These are phyloP conservation scores for Gymnoscelis rufifasciata DNA, from an alignment of 2,888 invertebrate species.

Conservation along the genomic window DNA sequence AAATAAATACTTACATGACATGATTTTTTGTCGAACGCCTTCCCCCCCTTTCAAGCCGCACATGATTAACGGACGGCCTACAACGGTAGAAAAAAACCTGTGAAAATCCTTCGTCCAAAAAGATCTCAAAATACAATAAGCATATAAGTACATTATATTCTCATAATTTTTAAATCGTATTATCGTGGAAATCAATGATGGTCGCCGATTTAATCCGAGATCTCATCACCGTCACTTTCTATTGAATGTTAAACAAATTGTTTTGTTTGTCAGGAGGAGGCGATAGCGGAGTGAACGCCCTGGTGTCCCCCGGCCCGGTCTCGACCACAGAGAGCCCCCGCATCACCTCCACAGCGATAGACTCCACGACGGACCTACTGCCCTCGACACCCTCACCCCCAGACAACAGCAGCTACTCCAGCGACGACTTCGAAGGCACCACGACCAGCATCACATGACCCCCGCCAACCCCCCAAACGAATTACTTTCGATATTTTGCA, in stretches of 20 bases:
- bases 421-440: slow-evolving; percentile 15
- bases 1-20: too few species aligned
- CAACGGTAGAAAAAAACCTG: too few species aligned
- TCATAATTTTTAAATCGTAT: too few species aligned
- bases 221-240: too few species aligned
- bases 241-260: neutral
- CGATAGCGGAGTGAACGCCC: slow-evolving; percentile 64
- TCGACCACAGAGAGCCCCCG: slow-evolving; percentile 32
- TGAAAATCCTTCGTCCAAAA: too few species aligned
- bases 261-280: slow-evolving; percentile 60
- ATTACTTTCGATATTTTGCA: slow-evolving; percentile 20
- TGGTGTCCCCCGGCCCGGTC: slow-evolving; percentile 34
- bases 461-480: slow-evolving; percentile 12
- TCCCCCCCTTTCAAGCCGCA: too few species aligned
- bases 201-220: too few species aligned
- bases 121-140: too few species aligned
- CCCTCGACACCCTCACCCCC: neutral
- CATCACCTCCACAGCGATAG: slow-evolving; percentile 13
- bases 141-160: too few species aligned
- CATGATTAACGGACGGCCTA: too few species aligned
- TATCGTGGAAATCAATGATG: too few species aligned
- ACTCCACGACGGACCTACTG: slow-evolving; percentile 5
- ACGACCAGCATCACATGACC: slow-evolving; percentile 48
- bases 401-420: slow-evolving; percentile 16
- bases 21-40: too few species aligned